Evolutionary conservation across 2,797 vertebrate genomes (phyloP), one percentile per base, ranked within the genome.

Genomic region (Poecile montanus): DNA sequence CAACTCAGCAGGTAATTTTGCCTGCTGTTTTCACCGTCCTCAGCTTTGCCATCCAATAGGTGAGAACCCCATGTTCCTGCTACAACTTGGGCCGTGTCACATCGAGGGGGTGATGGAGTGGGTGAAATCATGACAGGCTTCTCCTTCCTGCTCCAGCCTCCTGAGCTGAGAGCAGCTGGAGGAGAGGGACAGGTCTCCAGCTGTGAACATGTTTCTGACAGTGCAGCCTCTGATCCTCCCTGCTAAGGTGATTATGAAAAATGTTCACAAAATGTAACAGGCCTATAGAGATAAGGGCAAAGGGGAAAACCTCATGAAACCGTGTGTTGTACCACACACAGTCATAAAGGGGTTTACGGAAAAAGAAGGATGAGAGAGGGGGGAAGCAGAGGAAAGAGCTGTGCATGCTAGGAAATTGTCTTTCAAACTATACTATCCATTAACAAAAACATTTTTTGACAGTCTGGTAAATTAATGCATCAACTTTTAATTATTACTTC

Each of bases 31-130:
- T 48, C 51, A 26, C 11, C 27, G 7, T 45, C 32, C 45, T 29
- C 60, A 93, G 38, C 62, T 83, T 84, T 79, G 36, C 66, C 58
- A 6, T 18, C 1, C 5, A 44, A 16, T 25, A 16, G 26, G 30
- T 70, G 68, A 54, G 67, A 78, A 7, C 10, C 11, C 19, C 17
- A 5, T 11, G 42, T 36, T 21, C 21, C 72, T 75, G n/a, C 47
- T 50, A 38, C 12, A 62, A 22, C 51, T 73, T 71, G 0, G 0
- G 22, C 48, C 1, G 0, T 38, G 15, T 40, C 70, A 30, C 42
- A 18, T 1, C 0, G 0, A 0, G 42, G 10, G 11, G 13, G 5
- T 76, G 50, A 11, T 26, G 57, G 19, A 13, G 30, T 22, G 29
- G 45, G 6, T 16, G 57, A 21, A 29, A 34, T 29, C 44, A 19